A percentile compares a stretch with the other conserved stretches of the same genome.
phyloP scores from a whole-genome alignment of 2,113 vertebrate genomes.

The Carassius carassius region DNA sequence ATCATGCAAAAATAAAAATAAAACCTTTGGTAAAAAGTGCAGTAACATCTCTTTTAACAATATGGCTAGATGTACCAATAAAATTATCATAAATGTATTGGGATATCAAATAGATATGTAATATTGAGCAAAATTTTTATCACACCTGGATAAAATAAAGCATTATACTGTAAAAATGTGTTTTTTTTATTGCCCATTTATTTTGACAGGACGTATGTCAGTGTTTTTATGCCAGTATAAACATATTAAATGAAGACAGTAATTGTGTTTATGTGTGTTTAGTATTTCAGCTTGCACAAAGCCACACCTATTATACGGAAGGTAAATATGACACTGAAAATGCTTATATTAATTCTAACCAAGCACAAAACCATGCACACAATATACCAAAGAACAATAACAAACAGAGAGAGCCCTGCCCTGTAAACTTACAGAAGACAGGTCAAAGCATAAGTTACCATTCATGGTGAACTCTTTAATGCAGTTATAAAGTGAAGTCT shows the following conservation, averaged over 20 bases:
- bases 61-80: neutral
- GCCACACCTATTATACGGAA: neutral
- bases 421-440: neutral
- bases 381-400: neutral
- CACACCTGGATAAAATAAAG: neutral
- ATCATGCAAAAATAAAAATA: neutral
- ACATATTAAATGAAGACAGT: neutral
- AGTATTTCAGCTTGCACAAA: neutral
- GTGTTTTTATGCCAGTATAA: neutral
- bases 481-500: neutral
- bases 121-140: neutral
- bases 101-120: neutral
- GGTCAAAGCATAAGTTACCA: neutral
- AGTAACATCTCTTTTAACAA: neutral
- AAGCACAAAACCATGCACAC: neutral
- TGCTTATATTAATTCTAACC: neutral
- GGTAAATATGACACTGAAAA: conserved; percentile 5
- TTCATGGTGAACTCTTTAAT: neutral
- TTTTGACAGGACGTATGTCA: neutral
- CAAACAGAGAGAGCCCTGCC: neutral
- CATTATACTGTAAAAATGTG: neutral
- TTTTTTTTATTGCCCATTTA: too few species aligned
- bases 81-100: neutral
- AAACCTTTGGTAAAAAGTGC: too few species aligned
- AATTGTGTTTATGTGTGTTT: neutral